Evolutionary conservation across 1,140 invertebrate genomes (phyloP).

Genomic region (Heliconius nattereri): DNA sequence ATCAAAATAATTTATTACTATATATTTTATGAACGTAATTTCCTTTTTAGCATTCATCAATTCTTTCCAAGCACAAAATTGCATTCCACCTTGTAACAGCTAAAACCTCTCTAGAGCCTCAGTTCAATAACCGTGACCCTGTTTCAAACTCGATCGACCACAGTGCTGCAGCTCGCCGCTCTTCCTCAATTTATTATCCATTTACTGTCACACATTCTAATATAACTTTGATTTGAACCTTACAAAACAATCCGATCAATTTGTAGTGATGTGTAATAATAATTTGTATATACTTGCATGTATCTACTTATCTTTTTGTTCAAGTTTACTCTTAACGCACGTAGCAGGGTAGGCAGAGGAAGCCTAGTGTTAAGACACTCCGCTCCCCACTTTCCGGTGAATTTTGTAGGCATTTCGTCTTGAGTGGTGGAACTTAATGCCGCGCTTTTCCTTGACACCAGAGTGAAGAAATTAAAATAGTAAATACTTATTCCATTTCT

Average conservation of each 20-base stretch:
- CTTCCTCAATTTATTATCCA: slow-evolving; percentile 52
- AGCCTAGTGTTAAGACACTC: no score
- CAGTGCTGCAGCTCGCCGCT: slow-evolving; percentile 30
- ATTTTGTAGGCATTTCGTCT: no score
- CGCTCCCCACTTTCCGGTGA: no score
- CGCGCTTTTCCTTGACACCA: no score
- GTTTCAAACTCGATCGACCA: slow-evolving; percentile 24
- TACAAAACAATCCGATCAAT: slow-evolving; percentile 18
- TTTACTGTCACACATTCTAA: slow-evolving; percentile 40
- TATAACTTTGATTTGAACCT: slow-evolving; percentile 17
- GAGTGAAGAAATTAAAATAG: no score
- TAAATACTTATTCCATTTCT: no score
- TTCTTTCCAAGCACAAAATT: not conserved
- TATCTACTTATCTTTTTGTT: no score
- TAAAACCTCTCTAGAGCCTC: slow-evolving; percentile 12
- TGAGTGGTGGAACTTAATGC: no score
- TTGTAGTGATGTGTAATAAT: slow-evolving; percentile 3
- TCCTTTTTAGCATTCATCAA: not conserved
- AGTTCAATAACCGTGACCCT: slow-evolving; percentile 20
- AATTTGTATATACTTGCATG: not conserved
- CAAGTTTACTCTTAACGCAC: no score
- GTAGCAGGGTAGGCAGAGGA: no score
- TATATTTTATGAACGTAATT: not conserved
- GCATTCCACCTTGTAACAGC: not conserved
- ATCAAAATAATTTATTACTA: not conserved